Evolutionary conservation across 2,113 vertebrate species (phyloP).

Genomic region (Mus musculus): GRCm39 chr1:82159001-82159500

Average conservation of each 20-base stretch:
- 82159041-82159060: not conserved
- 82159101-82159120: not conserved
- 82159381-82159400: not conserved
- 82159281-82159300: not conserved
- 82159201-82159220: not conserved
- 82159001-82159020: not conserved
- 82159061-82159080: too few species aligned
- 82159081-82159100: fast-evolving
- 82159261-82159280: not conserved
- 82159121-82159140: not conserved
- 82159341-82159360: not conserved
- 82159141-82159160: not conserved
- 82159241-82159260: not conserved
- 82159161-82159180: not conserved
- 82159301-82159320: not conserved
- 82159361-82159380: not conserved
- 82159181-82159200: not conserved
- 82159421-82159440: not conserved
- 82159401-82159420: not conserved
- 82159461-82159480: too few species aligned
- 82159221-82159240: not conserved
- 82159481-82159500: too few species aligned
- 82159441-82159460: too few species aligned
- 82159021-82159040: not conserved
- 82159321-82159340: not conserved